Conservation (phyloP, 2,113 vertebrate genomes). For the Piprites chloris region DNA sequence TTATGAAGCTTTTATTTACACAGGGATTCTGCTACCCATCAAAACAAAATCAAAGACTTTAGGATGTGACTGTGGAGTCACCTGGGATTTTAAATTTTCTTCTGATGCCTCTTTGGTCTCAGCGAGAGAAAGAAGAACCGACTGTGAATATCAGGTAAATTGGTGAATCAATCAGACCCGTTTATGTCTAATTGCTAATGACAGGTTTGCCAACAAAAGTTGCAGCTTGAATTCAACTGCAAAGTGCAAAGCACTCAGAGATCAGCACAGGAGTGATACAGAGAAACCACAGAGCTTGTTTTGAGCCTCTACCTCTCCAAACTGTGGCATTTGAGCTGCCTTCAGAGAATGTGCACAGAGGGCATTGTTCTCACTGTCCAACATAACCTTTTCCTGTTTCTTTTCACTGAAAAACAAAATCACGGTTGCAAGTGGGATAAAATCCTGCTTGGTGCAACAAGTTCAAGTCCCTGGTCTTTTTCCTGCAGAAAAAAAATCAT, state of each 20-base stretch:
- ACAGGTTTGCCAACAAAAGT: neutral
- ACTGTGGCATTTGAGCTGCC: neutral
- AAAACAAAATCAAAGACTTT: neutral
- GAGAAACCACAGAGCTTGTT: neutral
- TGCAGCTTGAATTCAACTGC: neutral
- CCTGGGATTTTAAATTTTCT: neutral
- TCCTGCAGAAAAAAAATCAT: neutral
- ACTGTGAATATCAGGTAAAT: neutral
- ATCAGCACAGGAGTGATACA: neutral
- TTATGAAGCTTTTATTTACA: neutral
- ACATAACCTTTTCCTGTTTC: neutral
- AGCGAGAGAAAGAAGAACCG: neutral
- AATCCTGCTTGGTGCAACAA: neutral
- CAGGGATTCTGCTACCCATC: neutral
- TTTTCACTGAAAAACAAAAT: neutral
- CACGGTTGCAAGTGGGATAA: neutral
- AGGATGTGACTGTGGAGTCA: neutral
- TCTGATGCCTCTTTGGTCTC: neutral
- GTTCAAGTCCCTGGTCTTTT: neutral
- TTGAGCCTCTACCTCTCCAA: neutral
- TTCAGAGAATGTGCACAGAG: neutral
- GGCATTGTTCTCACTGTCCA: neutral
- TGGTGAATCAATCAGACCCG: neutral
- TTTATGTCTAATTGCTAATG: neutral
- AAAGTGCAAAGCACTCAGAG: too few species aligned